These are phyloP conservation scores for Trichoplusia ni DNA, from an alignment of 1,140 invertebrate genomes.

Conservation along the genomic window DNA sequence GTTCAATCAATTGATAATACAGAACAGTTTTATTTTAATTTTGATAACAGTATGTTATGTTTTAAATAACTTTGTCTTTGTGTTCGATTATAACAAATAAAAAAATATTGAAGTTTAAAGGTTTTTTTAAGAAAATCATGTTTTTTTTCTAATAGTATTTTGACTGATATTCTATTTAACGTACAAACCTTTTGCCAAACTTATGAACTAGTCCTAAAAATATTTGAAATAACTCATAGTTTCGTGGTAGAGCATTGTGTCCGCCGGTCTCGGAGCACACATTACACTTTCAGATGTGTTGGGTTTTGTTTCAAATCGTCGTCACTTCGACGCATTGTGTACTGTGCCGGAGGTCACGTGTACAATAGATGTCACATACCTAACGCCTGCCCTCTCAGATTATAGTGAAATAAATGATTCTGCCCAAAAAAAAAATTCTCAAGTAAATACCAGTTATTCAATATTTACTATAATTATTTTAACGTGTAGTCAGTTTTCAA, in stretches of 20 bases:
- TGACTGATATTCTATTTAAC: no score
- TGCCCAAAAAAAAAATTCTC: no score
- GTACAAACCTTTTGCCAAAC: neutral
- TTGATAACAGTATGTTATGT: no score
- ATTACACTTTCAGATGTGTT: conserved; percentile 36
- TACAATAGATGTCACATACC: neutral
- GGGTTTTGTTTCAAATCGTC: conserved; percentile 35
- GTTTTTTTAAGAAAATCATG: no score
- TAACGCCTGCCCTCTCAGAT: neutral
- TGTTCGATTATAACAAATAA: no score
- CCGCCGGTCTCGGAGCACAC: conserved; percentile 22
- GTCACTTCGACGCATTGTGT: conserved; percentile 11
- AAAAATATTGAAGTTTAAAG: no score
- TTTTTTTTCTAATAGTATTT: no score
- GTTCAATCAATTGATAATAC: no score
- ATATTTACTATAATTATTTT: neutral
- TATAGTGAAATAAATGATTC: neutral
- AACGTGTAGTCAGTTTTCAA: neutral
- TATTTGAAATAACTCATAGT: conserved; percentile 2
- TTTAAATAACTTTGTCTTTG: no score
- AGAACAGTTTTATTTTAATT: no score
- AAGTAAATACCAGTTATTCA: no score
- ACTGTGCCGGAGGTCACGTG: conserved; percentile 27
- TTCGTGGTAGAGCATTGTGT: conserved; percentile 10
- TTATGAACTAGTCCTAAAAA: neutral